Conservation (phyloP, 2,888 invertebrate genomes). For the Drosophila cognata region DNA sequence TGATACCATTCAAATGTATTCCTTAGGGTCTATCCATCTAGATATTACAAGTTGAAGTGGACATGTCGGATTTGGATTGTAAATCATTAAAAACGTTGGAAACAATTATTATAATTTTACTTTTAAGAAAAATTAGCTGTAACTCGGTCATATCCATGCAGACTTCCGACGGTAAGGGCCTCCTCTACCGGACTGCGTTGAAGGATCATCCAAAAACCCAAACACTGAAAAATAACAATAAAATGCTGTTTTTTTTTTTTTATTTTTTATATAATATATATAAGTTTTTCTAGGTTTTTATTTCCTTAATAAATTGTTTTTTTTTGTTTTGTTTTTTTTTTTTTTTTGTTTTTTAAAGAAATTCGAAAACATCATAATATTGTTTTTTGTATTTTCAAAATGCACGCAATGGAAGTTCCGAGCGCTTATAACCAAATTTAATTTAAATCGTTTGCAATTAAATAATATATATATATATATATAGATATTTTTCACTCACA, state of each 20-base stretch:
- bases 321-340: neutral
- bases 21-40: no score
- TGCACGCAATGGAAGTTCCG: constrained; percentile 37
- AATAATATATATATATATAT: neutral
- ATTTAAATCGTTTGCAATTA: neutral
- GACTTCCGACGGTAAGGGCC: neutral
- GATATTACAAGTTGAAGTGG: no score
- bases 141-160: neutral
- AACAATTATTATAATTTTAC: neutral
- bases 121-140: neutral
- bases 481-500: constrained; percentile 4
- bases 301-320: constrained; percentile 17
- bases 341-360: constrained; percentile 2
- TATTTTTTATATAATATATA: constrained; percentile 23
- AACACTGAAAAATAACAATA: neutral
- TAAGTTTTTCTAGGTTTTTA: constrained; percentile 27
- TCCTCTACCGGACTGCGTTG: neutral
- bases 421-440: constrained; percentile 11
- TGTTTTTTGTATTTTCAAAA: constrained; percentile 1
- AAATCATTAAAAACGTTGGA: no score
- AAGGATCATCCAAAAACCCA: neutral
- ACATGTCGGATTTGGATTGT: no score
- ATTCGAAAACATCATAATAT: constrained; percentile 11
- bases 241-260: neutral
- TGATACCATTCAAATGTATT: no score